Evolutionary conservation across 2,888 invertebrate species (phyloP), one percentile per base, ranked within the genome.

Genomic region (Doris montereyensis): DNA sequence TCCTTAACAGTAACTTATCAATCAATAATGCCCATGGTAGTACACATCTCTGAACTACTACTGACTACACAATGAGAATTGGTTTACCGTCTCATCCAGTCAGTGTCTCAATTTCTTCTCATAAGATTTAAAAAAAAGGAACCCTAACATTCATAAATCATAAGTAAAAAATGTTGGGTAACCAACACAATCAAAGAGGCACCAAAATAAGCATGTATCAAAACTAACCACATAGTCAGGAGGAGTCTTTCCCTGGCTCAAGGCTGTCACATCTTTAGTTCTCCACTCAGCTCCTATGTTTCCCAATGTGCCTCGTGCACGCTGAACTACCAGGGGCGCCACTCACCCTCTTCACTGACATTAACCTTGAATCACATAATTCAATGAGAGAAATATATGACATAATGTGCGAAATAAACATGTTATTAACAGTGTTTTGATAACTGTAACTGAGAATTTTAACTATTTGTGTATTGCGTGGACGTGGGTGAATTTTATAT

Each of bases 201-300:
- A 24, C 10, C 3, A 21, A 4, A 58, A 52, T 13, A 52, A 13
- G 13, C 52, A 52, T 52, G 10, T 21, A 2, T 24, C 17, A 21
- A 17, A 24, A 80, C 85, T 82, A 67, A 89, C 89, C 84, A 83
- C 81, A 83, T 83, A 89, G 75, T 90, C 89, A 10, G 85, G 84
- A 0, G 83, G 83, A 5, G 80, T 83, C 80, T 88, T 87, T 10
- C 89, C 89, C 17, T 84, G 82, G 81, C 90, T 89, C 57, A 78
- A 83, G 26, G 91, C 91, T 57, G 89, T 90, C 21, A 86, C 88
- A 81, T 90, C 91, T 26, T 82, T 78, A 3, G 91, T 90, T 76
- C 88, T 85, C 90, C 90, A 91, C 78, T 91, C 91, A 24, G 87
- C 90, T 30, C 87, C 82, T 26, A 91, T 86, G 41, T 81, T 76